Conservation (phyloP, 2,797 vertebrate species). For the Etheostoma nigrum region DNA sequence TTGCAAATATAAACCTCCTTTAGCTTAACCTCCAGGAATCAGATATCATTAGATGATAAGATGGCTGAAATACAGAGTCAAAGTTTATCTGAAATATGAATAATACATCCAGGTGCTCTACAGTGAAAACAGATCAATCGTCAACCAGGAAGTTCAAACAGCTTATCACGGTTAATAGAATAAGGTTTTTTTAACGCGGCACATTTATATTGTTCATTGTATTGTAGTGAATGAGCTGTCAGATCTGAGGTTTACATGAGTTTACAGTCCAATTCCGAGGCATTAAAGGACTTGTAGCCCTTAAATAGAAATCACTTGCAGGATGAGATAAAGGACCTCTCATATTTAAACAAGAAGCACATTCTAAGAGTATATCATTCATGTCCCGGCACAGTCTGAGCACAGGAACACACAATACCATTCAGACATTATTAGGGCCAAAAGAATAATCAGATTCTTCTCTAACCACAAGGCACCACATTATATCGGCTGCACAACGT, state of each 20-base stretch:
- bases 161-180: constrained; percentile 32
- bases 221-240: constrained; percentile 18
- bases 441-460: constrained; percentile 65
- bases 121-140: constrained; percentile 17
- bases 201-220: constrained; percentile 34
- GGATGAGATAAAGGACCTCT: constrained; percentile 51
- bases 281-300: not conserved
- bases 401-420: constrained; percentile 55
- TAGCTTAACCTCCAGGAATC: not conserved
- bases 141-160: constrained; percentile 32
- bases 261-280: constrained; percentile 15
- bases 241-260: constrained; percentile 24
- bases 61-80: constrained; percentile 17
- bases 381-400: constrained; percentile 30
- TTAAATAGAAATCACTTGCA: constrained; percentile 48
- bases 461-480: constrained; percentile 59
- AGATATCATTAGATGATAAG: not conserved
- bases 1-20: constrained; percentile 10
- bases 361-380: constrained; percentile 49
- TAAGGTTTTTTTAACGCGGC: constrained; percentile 3
- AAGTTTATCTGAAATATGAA: constrained; percentile 23
- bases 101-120: constrained; percentile 25
- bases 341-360: constrained; percentile 56
- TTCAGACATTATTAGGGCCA: constrained; percentile 66
- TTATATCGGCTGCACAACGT: constrained; percentile 34